Base-by-base conservation (phyloP, 2,888 invertebrate genomes). In the Doris montereyensis region DNA sequence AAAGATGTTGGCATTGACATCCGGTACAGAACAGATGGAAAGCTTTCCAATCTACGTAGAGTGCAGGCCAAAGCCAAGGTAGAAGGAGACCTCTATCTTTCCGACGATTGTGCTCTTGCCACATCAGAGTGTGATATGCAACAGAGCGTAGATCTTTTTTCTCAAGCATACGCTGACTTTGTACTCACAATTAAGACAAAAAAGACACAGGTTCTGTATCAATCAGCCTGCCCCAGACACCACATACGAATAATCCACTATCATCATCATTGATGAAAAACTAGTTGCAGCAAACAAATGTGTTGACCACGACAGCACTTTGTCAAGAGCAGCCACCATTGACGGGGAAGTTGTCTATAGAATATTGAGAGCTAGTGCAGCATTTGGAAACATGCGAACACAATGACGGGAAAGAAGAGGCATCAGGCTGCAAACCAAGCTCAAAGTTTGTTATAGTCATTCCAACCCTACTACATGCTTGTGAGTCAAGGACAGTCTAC, bases 401-500 rank as follows among this genome's bases (percentile, higher is more conserved):
- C 32, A 57, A 1, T 65, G 72, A 0, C 65, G 78, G 67, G 34
- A 75, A 21, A 4, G 75, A 1, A 62, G 28, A 28, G 34, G 67
- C 17, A 26, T 26, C 26, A n/a, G 26, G n/a, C n/a, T n/a, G n/a
- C n/a, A n/a, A n/a, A n/a, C n/a, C n/a, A n/a, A n/a, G n/a, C n/a
- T n/a, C n/a, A 17, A 17, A 28, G 17, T 2, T 17, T 21, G 67
- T 57, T 17, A 21, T 52, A n/a, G 41, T 65, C 28, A 65, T 52
- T 41, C 21, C 68, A 28, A 73, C 65, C n/a, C 65, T 68, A 26
- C 73, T 58, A 21, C 67, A 78, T 28, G 74, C 32, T 17, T 35
- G 68, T 21, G 62, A 57, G 26, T 74, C 77, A n/a, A 60, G 77
- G 77, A 77, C 57, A 70, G 70, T 77, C 3, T 71, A 76, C 67